Base-by-base conservation (phyloP, 2,888 invertebrate genomes). In the Azorinus chamasolen region DNA sequence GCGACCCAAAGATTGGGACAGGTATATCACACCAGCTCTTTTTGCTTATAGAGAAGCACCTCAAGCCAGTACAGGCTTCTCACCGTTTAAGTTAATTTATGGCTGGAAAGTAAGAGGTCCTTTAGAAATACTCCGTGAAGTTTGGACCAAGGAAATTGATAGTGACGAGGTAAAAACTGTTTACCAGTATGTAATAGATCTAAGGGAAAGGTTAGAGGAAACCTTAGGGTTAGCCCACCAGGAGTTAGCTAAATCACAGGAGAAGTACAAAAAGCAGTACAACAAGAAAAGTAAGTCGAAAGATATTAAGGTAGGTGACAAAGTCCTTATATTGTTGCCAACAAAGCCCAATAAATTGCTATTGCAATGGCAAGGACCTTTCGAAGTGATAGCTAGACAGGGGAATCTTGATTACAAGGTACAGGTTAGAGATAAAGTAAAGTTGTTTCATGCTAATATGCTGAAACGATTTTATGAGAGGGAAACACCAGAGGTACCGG, bases 321-420 rank as follows among this genome's bases (percentile, higher is more conserved):
- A 69, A 22, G 83, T 79, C 0, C 48, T 86, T 12, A 58, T 87
- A 0, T 55, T 87, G 16, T 37, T 84, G 2, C 83, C 84, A 1
- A 84, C 84, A 0, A 70, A 84, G 20, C 10, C 50, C 4, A 85
- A 84, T 59, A 86, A 85, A 46, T 53, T 78, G 14, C 57, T 76
- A 3, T 58, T 80, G 55, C 73, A 74, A 24, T 82, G 76, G 80
- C 69, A 72, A 27, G 76, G 79, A 18, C 79, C 72, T 53, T 64
- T 24, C 18, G 10, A 55, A 69, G 18, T 57, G 45, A 43, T 51
- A 51, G 16, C 43, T 12, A 32, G 27, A 48, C 4, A 59, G 59
- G 55, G 39, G 54, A 5, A 32, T 41, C 12, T 73, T 18, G 58
- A 80, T 53, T 81, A 76, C 48, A 51, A 22, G 16, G 37, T 84